Conservation (phyloP, 2,888 invertebrate genomes). For the Chorisops tibialis region DNA sequence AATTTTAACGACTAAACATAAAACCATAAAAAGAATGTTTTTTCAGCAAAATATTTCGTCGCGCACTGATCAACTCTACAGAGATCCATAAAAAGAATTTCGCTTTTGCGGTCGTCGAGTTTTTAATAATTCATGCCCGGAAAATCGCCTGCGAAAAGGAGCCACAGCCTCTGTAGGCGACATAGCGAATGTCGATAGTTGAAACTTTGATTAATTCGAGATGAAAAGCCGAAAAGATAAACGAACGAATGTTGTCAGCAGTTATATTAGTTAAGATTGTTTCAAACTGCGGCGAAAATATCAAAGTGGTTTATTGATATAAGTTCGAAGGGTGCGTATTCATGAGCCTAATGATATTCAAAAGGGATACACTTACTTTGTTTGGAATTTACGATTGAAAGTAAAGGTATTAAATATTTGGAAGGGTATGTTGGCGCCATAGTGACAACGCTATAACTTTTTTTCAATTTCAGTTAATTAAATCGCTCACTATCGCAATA, state of each 20-base stretch:
- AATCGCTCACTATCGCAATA: too few relatives aligned
- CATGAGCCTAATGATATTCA: background rate
- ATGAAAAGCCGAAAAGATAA: background rate
- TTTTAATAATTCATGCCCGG: conserved; percentile 23
- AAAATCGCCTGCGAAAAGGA: conserved; percentile 1
- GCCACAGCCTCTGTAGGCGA: background rate
- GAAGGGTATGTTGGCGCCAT: too few relatives aligned
- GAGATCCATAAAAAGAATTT: conserved; percentile 13
- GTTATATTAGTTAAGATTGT: conserved; percentile 15
- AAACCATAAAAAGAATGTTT: conserved; percentile 26
- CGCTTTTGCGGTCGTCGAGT: background rate
- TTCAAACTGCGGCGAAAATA: conserved; percentile 14
- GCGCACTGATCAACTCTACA: conserved; percentile 6
- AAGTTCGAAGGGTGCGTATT: conserved; percentile 4
- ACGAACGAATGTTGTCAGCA: conserved; percentile 15
- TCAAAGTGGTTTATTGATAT: conserved; percentile 10
- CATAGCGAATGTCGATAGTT: background rate
- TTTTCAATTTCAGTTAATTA: too few relatives aligned
- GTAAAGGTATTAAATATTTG: too few relatives aligned
- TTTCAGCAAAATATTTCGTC: conserved; percentile 24
- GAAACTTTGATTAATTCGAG: conserved; percentile 10
- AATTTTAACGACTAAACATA: conserved; percentile 22
- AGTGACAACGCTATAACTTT: too few relatives aligned
- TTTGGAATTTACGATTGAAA: background rate
- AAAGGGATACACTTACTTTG: background rate